These are phyloP conservation scores for Noctua pronuba DNA, from an alignment of 2,888 invertebrate genomes.

Conservation along the genomic window DNA sequence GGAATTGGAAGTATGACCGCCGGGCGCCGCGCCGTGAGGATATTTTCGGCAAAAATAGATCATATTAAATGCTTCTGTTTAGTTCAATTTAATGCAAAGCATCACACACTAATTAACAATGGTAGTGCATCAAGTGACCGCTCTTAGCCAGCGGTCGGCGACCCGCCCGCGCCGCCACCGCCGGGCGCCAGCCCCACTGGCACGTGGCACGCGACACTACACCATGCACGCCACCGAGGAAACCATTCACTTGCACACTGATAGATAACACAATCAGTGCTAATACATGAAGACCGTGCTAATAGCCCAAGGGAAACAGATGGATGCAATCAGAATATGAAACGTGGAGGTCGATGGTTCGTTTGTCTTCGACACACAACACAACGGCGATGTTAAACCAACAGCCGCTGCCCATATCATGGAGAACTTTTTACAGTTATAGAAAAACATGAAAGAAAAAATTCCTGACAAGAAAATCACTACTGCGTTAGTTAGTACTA, in stretches of 20 bases:
- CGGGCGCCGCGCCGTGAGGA: background rate
- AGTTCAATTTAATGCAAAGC: conserved; percentile 17
- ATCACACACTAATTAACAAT: conserved; percentile 43
- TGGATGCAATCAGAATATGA: conserved; percentile 11
- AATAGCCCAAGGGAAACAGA: conserved; percentile 1
- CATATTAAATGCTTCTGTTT: background rate
- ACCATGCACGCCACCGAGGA: conserved; percentile 11
- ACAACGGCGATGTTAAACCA: background rate
- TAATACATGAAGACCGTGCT: conserved; percentile 5
- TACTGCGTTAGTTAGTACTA: conserved; percentile 14
- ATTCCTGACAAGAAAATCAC: conserved; percentile 31
- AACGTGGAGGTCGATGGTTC: background rate
- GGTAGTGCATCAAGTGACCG: conserved; percentile 17
- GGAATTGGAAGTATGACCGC: background rate
- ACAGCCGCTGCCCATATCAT: background rate
- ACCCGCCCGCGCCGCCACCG: conserved; percentile 18
- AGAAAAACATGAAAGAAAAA: background rate
- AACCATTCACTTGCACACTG: conserved; percentile 42
- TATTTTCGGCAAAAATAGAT: background rate
- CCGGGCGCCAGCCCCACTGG: conserved; percentile 49
- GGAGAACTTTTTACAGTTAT: background rate
- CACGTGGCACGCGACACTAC: conserved; percentile 30
- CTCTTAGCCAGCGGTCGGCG: conserved; percentile 32
- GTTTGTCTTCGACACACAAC: background rate
- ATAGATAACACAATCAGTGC: conserved; percentile 50